A percentile compares a stretch with the other conserved stretches of the same genome.
These are phyloP conservation scores for Anarhynchus alexandrinus DNA, from an alignment of 2,113 vertebrate species.

Conservation along the genomic window DNA sequence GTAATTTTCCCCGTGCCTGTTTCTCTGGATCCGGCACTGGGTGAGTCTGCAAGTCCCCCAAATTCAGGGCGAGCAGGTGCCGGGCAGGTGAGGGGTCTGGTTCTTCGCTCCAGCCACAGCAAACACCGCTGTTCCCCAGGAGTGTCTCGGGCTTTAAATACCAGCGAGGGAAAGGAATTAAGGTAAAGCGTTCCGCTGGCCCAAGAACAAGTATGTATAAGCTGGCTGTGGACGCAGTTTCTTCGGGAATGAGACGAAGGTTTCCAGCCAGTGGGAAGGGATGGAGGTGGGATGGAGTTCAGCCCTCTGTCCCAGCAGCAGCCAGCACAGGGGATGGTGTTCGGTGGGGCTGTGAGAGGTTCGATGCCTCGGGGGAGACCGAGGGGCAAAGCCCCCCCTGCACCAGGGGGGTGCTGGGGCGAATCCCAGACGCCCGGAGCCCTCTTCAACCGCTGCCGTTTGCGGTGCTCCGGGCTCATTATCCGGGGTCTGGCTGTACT, in stretches of 20 bases:
- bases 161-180: neutral
- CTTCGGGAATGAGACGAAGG: neutral
- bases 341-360: neutral
- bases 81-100: neutral
- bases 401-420: accelerated
- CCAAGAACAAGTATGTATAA: accelerated
- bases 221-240: accelerated
- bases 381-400: accelerated
- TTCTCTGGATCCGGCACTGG: accelerated
- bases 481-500: neutral
- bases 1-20: accelerated
- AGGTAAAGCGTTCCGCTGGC: neutral
- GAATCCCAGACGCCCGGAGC: accelerated
- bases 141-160: neutral
- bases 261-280: neutral
- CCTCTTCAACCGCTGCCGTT: neutral
- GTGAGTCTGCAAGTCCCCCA: neutral
- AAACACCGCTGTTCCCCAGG: accelerated
- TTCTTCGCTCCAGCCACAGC: neutral
- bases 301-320: neutral
- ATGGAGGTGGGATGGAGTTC: neutral
- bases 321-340: accelerated
- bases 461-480: accelerated
- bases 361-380: accelerated
- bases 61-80: accelerated